Evolutionary conservation across 2,113 vertebrate genomes (phyloP).

Genomic region (Prunella fulvescens): DNA sequence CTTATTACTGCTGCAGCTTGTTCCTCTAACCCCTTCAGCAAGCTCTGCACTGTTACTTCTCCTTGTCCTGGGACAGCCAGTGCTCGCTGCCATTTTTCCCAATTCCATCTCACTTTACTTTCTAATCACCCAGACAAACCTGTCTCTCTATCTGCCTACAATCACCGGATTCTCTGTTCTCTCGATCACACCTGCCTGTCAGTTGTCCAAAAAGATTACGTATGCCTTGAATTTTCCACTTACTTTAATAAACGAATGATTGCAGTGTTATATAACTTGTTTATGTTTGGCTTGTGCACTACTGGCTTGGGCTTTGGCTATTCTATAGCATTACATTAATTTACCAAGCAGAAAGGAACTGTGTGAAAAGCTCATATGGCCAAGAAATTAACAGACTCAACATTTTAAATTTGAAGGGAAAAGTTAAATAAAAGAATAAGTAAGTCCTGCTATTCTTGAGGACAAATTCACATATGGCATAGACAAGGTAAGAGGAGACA

Average conservation of each 20-base stretch:
- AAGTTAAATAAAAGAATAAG: not conserved
- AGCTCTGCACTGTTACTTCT: not conserved
- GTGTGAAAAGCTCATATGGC: not conserved
- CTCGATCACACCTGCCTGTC: constrained; percentile 60
- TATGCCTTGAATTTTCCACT: constrained; percentile 37
- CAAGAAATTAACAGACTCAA: not conserved
- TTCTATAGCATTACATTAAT: not conserved
- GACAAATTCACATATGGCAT: not conserved
- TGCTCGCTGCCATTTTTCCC: not conserved
- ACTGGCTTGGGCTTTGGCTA: not conserved
- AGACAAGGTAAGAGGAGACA: not conserved
- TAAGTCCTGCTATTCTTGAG: not conserved
- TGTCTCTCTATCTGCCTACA: constrained; percentile 39
- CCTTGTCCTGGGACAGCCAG: not conserved
- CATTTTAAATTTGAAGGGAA: not conserved
- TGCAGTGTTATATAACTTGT: constrained; percentile 58
- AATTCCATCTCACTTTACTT: constrained; percentile 22
- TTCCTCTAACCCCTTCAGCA: not conserved
- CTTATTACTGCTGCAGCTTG: not conserved
- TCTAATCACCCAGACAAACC: constrained; percentile 32
- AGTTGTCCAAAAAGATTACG: constrained; percentile 57
- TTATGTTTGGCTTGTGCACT: constrained; percentile 16
- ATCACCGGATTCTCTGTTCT: constrained; percentile 18
- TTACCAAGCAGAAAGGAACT: not conserved
- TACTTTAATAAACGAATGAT: constrained; percentile 43